phyloP scores from a whole-genome alignment of 2,888 invertebrate species.

The Amaurobius ferox region DNA sequence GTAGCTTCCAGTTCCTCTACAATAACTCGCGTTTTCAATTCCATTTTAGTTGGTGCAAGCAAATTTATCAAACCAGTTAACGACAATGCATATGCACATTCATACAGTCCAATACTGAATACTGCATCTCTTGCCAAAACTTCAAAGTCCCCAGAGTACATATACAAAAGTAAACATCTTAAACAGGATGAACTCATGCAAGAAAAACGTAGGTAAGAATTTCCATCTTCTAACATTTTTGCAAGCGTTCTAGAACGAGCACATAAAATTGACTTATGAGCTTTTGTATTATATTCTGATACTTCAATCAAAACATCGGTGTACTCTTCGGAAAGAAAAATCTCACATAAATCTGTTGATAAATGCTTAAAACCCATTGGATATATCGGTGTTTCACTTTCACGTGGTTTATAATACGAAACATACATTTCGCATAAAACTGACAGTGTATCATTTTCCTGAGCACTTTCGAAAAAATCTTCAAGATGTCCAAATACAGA shows the following conservation, averaged over 20 bases:
- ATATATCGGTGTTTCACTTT: no score
- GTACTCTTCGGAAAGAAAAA: neutral
- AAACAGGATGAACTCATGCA: neutral
- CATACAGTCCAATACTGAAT: neutral
- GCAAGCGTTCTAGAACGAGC: neutral
- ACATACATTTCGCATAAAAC: neutral
- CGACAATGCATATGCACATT: neutral
- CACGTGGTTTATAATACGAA: no score
- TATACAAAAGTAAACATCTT: neutral
- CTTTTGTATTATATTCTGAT: neutral
- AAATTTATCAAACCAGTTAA: neutral
- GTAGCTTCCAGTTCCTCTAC: neutral
- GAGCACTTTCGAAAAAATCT: neutral
- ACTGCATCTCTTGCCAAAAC: neutral
- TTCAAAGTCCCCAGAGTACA: neutral
- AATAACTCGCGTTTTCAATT: neutral
- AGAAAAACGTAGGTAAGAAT: neutral
- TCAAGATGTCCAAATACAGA: neutral
- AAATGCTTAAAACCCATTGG: no score
- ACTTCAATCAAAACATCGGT: neutral
- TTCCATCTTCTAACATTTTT: neutral
- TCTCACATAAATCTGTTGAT: neutral
- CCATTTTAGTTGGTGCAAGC: neutral
- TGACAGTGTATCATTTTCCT: neutral
- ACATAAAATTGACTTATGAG: neutral